These are phyloP conservation scores for Thalassophryne amazonica DNA, from an alignment of 2,797 vertebrate species.

Conservation along the genomic window DNA sequence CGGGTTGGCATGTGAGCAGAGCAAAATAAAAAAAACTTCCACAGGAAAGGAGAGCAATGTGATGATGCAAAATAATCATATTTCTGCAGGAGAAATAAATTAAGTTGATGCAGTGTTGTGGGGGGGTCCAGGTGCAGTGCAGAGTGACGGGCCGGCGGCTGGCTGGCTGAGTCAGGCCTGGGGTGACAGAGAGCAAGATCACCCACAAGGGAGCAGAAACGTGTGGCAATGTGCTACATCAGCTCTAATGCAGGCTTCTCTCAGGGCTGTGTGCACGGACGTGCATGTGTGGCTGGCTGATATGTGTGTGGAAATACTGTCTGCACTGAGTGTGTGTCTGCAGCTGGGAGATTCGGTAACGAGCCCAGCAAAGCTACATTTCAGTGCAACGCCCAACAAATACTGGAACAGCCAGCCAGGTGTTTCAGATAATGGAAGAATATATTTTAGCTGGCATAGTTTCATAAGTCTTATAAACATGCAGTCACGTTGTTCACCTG, in stretches of 20 bases:
- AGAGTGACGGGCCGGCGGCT: not conserved
- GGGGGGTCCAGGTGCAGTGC: slow-evolving; percentile 31
- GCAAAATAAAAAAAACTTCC: slow-evolving; percentile 38
- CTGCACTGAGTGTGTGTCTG: slow-evolving; percentile 1
- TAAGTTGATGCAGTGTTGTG: slow-evolving; percentile 9
- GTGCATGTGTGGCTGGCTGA: not conserved
- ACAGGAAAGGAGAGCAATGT: slow-evolving; percentile 15
- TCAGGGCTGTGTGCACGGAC: not conserved
- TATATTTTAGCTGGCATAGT: slow-evolving; percentile 1
- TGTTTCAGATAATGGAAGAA: not conserved
- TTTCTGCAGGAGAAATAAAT: slow-evolving; percentile 36
- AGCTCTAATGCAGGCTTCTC: slow-evolving; percentile 30
- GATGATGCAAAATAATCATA: slow-evolving; percentile 42
- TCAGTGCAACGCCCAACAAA: too few species aligned
- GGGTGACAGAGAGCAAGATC: slow-evolving; percentile 21
- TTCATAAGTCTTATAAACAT: not conserved
- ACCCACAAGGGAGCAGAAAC: slow-evolving; percentile 17
- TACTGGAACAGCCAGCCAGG: not conserved
- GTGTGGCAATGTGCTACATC: slow-evolving; percentile 49
- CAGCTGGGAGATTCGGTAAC: slow-evolving; percentile 17
- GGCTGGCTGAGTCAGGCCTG: slow-evolving; percentile 54
- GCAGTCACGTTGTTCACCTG: not conserved
- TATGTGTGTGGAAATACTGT: slow-evolving; percentile 1
- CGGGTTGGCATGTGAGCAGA: slow-evolving; percentile 35
- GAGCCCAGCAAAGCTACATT: too few species aligned